phyloP scores from a whole-genome alignment of 2,797 vertebrate species.

The Sebastes cheni region DNA sequence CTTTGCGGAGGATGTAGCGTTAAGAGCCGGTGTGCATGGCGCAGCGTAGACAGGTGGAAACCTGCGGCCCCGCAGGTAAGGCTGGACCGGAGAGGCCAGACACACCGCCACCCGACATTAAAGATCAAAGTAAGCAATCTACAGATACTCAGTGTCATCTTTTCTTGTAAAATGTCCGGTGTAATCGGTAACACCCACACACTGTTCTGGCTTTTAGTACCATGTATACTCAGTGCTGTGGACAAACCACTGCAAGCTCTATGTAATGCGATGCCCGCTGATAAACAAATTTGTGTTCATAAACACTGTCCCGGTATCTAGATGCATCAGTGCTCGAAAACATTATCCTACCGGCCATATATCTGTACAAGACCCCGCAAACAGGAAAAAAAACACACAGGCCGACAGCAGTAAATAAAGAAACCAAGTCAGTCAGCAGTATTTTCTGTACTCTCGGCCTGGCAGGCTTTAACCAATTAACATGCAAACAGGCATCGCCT shows the following conservation, averaged over 20 bases:
- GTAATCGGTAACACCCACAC: too few relatives aligned
- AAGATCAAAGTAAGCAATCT: too few relatives aligned
- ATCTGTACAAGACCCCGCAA: not conserved
- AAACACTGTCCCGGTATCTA: not conserved
- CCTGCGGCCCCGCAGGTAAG: rapidly evolving
- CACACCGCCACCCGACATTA: rapidly evolving
- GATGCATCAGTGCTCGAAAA: not conserved
- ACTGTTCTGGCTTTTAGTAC: not conserved
- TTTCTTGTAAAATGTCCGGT: too few relatives aligned
- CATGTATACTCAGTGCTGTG: not conserved
- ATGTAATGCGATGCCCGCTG: not conserved
- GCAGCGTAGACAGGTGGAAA: too few relatives aligned
- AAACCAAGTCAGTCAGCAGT: conserved; percentile 34
- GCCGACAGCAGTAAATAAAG: conserved; percentile 42
- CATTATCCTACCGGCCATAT: not conserved
- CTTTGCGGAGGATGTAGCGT: too few relatives aligned
- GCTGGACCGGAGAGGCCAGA: too few relatives aligned
- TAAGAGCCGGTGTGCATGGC: rapidly evolving
- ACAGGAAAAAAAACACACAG: not conserved
- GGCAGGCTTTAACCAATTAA: conserved; percentile 36
- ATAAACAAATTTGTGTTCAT: not conserved
- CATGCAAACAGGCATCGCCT: conserved; percentile 40
- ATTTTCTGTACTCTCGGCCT: conserved; percentile 32
- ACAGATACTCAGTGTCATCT: too few relatives aligned
- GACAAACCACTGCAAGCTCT: not conserved